Evolutionary conservation across 2,888 invertebrate species (phyloP).

Genomic region (Cylindroiulus punctatus): DNA sequence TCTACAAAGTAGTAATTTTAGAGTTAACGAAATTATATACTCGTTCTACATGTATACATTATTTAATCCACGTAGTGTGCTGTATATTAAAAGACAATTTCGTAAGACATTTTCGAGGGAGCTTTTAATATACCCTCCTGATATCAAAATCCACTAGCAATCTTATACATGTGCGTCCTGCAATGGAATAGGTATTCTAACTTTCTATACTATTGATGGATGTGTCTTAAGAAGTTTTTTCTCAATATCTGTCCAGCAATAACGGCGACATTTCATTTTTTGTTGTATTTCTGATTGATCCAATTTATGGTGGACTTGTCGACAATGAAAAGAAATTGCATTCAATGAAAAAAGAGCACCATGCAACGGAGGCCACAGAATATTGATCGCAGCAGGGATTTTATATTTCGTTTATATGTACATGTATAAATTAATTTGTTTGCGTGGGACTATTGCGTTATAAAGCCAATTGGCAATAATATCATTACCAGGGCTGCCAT

Average conservation of each 20-base stretch:
- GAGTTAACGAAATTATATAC: too few relatives aligned
- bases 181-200: too few relatives aligned
- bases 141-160: neutral
- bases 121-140: neutral
- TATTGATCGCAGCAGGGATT: neutral
- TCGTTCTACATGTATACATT: too few relatives aligned
- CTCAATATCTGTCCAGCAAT: neutral
- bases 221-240: neutral
- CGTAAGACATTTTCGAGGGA: too few relatives aligned
- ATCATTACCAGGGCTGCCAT: too few relatives aligned
- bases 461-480: too few relatives aligned
- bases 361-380: neutral
- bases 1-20: too few relatives aligned
- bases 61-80: too few relatives aligned
- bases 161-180: too few relatives aligned
- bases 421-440: neutral
- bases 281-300: conserved; percentile 9
- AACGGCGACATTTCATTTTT: neutral
- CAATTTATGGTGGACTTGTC: conserved; percentile 5
- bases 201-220: neutral
- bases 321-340: conserved; percentile 20
- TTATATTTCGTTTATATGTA: neutral
- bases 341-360: neutral
- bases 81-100: too few relatives aligned
- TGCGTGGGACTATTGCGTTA: too few relatives aligned